Evolutionary conservation across 1,140 invertebrate genomes (phyloP), one percentile per base, ranked within the genome.

Genomic region (Euglossa dilemma): DNA sequence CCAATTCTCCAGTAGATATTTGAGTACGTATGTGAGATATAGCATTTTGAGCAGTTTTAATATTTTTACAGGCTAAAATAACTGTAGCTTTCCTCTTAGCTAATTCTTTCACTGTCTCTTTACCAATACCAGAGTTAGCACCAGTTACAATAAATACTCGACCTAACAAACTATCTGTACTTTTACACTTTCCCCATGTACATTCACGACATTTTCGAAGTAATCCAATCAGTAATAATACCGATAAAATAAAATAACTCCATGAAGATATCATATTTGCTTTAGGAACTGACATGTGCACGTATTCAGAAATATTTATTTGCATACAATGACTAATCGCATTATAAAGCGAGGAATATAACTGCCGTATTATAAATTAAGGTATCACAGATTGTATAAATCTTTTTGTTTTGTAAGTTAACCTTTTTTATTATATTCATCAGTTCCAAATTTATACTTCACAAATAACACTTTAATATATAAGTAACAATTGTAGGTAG

Each of bases 41-140:
- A 6, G 95, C 95, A 71, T 95, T 91, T 81, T 95, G 95, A 6
- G 96, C 96, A 80, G 94, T 95, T 18, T 95, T 93, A 47, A 96
- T 90, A 91, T 96, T 95, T 72, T 97, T 93, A 89, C 97, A 97
- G 2, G 97, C 97, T 93, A 98, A 95, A 71, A 98, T 96, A 11
- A 98, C 96, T 61, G 95, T 95, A 2, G 96, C 97, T 85, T 96
- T 95, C 86, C 96, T 94, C 80, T 93, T 95, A 3, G 95, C 96
- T 18, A 97, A 92, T 78, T 96, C 96, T 70, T 95, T 95, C 0
- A 96, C 96, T 2, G 97, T 97, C 90, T 97, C 97, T 84, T 96
- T 96, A 3, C 97, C 98, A 80, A 98, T 96, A 0, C 98, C 97
- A 78, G 96, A 96, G 92, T 97, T 98, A 2, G 96, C 97, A 43